Evolutionary conservation across 1,140 invertebrate genomes (phyloP), one percentile per base, ranked within the genome.

Genomic region (Pteromalus puparum): DNA sequence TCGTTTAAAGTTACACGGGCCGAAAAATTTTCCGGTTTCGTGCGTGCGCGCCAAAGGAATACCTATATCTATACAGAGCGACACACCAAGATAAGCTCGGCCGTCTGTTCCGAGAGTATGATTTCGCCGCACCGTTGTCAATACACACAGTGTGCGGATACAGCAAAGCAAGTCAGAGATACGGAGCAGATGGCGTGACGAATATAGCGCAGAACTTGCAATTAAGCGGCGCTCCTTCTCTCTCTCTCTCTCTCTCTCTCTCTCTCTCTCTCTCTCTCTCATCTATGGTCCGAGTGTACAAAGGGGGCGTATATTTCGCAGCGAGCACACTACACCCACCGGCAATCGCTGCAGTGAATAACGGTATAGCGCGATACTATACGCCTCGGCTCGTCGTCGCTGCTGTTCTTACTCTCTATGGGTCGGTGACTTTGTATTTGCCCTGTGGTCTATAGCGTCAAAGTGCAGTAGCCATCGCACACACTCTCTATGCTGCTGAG

Each of bases 171-270:
- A 10, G 38, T 42, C 6, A 7, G 53, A 86, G 86, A 89, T 82
- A 89, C 87, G 87, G 65, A 77, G 10, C 88, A 89, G 87, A 88
- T 90, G 89, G 88, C 88, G 88, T 88, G 89, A 88, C 88, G 88
- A 89, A 88, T 89, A 90, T 89, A 85, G 89, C 79, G 79, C 87
- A 86, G 83, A 85, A 88, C 84, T 88, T 68, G 87, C 89, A 89
- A 89, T 89, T 89, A 88, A 86, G 28, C 67, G 9, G 12, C 15
- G 70, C 70, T 30, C 18, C 34, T 18, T 34, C 80, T 73, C 38
- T 9, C 1, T n/a, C 5, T 10, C 5, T 6, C 65, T 67, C 21
- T 67, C 15, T 15, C 18, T 67, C 30, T 5, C n/a, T n/a, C n/a
- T 34, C 80, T 73, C 38, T 9, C 1, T n/a, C 5, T 10, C 5